These are phyloP conservation scores for Gracilinanus agilis DNA, from an alignment of 2,113 vertebrate genomes.

Conservation along the genomic window DNA sequence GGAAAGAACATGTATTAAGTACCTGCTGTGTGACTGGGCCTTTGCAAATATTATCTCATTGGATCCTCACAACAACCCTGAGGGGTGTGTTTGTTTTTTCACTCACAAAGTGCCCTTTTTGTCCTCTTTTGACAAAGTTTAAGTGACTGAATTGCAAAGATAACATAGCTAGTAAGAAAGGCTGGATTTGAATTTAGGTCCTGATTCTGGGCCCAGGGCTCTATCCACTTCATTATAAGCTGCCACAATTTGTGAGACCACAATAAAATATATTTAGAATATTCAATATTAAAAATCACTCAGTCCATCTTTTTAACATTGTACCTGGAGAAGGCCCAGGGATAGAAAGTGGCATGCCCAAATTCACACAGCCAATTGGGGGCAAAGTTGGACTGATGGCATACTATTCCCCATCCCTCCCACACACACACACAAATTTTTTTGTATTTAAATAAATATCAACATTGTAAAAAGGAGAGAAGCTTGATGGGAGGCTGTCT, in stretches of 20 bases:
- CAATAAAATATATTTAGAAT: background rate
- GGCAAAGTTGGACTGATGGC: background rate
- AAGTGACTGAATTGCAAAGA: background rate
- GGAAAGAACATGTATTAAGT: background rate
- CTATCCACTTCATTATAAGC: background rate
- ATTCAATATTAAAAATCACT: background rate
- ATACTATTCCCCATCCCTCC: background rate
- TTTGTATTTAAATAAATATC: background rate
- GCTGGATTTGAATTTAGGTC: background rate
- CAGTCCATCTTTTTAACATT: background rate
- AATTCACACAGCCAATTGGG: background rate
- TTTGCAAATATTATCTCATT: background rate
- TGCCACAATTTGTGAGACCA: background rate
- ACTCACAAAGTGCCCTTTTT: background rate
- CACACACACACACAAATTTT: background rate
- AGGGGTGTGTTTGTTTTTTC: background rate
- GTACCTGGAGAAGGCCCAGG: background rate
- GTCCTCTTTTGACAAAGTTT: background rate
- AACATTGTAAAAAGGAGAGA: background rate
- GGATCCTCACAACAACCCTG: background rate
- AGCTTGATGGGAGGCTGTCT: background rate
- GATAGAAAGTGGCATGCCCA: background rate
- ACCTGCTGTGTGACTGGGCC: background rate
- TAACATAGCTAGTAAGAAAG: background rate
- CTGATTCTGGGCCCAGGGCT: background rate